Evolutionary conservation across 2,888 invertebrate species (phyloP).

Genomic region (Eupithecia abbreviata): DNA sequence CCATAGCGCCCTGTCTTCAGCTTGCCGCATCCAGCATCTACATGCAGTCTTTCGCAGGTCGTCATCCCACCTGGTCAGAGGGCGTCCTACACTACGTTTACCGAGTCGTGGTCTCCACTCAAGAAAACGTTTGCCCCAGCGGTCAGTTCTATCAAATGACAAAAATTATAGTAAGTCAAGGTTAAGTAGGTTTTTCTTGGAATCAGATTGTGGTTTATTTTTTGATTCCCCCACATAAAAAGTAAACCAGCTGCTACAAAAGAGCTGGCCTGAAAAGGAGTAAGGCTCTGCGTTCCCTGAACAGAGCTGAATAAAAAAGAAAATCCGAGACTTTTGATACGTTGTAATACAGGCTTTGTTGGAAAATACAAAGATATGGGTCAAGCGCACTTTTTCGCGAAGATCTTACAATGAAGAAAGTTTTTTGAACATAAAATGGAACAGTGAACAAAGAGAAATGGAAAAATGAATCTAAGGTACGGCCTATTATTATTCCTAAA

Average conservation of each 20-base stretch:
- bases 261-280: conserved; percentile 25
- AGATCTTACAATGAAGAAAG: conserved; percentile 21
- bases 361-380: conserved; percentile 30
- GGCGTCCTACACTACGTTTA: too few relatives aligned
- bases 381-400: conserved; percentile 24
- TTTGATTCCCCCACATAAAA: background rate
- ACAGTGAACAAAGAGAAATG: conserved; percentile 10
- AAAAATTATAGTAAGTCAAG: background rate
- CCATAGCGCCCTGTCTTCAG: too few relatives aligned
- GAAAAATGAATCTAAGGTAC: background rate
- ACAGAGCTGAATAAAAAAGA: conserved; percentile 50
- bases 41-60: too few relatives aligned
- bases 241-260: conserved; percentile 20
- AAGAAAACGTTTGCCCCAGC: too few relatives aligned
- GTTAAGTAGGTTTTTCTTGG: background rate
- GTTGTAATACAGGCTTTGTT: conserved; percentile 27
- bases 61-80: too few relatives aligned
- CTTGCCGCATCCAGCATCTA: too few relatives aligned
- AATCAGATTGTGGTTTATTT: background rate
- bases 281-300: conserved; percentile 22
- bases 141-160: background rate
- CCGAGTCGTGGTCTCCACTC: too few relatives aligned
- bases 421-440: conserved; percentile 19
- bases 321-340: conserved; percentile 45
- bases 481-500: background rate